These are phyloP conservation scores for Mesocentrotus franciscanus DNA, from an alignment of 53 echinoderm and acorn worm species.

Conservation along the genomic window DNA sequence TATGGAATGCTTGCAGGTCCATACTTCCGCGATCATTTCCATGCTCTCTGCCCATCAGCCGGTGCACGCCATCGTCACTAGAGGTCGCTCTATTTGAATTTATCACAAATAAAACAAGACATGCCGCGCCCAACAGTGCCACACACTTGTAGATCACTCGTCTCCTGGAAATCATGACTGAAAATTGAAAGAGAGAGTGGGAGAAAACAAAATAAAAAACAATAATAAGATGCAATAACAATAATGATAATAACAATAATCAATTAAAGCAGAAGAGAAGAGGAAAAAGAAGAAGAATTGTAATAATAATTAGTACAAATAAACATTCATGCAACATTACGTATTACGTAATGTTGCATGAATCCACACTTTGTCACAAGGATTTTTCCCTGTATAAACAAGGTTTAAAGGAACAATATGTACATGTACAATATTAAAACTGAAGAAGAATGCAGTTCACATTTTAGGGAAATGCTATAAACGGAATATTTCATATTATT, in stretches of 20 bases:
- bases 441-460: too few relatives aligned
- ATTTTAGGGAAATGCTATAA: too few relatives aligned
- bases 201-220: neutral
- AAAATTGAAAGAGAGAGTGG: neutral
- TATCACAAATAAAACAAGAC: conserved; percentile 24
- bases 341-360: too few relatives aligned
- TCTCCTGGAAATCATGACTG: conserved; percentile 23
- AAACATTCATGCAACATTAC: too few relatives aligned
- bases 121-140: neutral
- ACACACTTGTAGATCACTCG: neutral
- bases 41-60: neutral
- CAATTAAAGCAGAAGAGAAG: too few relatives aligned
- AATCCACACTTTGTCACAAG: too few relatives aligned
- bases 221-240: neutral
- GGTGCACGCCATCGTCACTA: neutral
- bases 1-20: neutral
- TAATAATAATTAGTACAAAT: too few relatives aligned
- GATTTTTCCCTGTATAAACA: too few relatives aligned
- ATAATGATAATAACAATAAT: neutral
- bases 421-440: too few relatives aligned
- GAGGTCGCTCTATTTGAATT: neutral
- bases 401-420: too few relatives aligned
- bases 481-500: too few relatives aligned
- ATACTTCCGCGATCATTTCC: neutral
- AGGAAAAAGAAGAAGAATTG: too few relatives aligned